These are phyloP conservation scores for Gymnopithys bicolor DNA, from an alignment of 2,797 vertebrate species.

Conservation along the genomic window DNA sequence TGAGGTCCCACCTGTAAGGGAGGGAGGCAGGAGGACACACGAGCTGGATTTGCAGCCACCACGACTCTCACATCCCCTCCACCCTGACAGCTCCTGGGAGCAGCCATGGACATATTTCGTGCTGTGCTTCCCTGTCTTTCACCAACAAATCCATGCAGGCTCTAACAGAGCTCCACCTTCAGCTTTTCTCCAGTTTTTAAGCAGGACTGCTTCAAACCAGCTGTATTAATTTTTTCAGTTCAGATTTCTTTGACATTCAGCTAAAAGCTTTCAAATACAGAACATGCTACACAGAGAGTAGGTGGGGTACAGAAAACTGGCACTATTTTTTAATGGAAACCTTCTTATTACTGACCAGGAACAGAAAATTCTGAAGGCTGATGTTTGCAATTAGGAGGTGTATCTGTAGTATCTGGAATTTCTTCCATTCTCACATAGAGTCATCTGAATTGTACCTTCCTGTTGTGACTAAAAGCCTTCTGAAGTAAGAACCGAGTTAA, in stretches of 20 bases:
- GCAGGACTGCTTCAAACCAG: not conserved
- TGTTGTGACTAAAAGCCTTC: conserved; percentile 74
- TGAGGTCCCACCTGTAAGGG: not conserved
- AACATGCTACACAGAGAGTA: not conserved
- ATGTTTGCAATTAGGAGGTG: conserved; percentile 23
- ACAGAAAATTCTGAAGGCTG: conserved; percentile 1
- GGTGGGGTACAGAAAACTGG: not conserved
- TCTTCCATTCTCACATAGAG: conserved; percentile 32
- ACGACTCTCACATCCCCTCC: no score
- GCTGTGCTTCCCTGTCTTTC: not conserved
- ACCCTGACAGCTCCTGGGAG: not conserved
- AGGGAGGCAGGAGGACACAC: not conserved
- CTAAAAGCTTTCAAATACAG: not conserved
- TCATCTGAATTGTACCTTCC: conserved; percentile 67
- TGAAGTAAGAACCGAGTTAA: conserved; percentile 34
- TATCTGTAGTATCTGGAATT: not conserved
- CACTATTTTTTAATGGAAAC: not conserved
- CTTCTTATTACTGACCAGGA: not conserved
- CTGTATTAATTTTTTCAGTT: not conserved
- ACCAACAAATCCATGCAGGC: not conserved
- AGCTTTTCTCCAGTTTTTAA: not conserved
- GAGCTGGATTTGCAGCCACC: not conserved
- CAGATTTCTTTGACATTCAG: not conserved
- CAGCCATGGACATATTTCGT: not conserved
- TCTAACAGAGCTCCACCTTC: not conserved